Base-by-base conservation (phyloP, 2,888 invertebrate species). In the Hemicrepidius hirtus region DNA sequence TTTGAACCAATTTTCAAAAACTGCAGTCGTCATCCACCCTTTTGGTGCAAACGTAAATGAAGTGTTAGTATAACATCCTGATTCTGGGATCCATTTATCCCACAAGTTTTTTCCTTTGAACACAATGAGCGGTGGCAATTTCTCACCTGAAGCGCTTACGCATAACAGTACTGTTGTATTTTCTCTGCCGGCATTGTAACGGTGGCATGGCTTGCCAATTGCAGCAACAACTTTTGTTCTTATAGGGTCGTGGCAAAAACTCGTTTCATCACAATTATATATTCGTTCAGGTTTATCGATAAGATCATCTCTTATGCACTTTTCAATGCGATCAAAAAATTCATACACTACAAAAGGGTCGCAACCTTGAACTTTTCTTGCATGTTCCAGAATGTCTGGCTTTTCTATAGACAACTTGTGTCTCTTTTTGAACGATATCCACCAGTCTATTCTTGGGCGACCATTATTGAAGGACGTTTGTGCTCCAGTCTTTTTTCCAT, bases 221-320 rank as follows among this genome's bases (percentile, higher is more conserved):
- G 20, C 21, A 49, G 10, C 20, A 21, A 49, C n/a, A 1, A 49
- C 49, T 49, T 49, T 49, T 49, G 49, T 49, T 10, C 49, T 18
- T 6, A 4, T 12, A 1, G 49, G 49, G 10, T 49, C 49, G 7
- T 49, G 49, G 12, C 21, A 49, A 10, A 49, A 49, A 49, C 49
- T 49, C 3, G 20, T 49, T 3, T 55, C 44, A 44, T 44, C 44
- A 16, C 44, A 44, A 44, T 44, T n/a, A 10, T 6, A 40, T 6
- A 44, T n/a, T 4, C 44, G 44, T 13, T 40, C 13, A n/a, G 44
- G 44, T 16, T 44, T 44, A 13, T 16, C 16, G 12, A 7, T 6
- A 16, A 13, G 44, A 16, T 44, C 44, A 4, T 7, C 18, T 13
- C 18, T 44, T 13, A 44, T 44, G 1, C 16, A 13, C 18, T 44